A percentile compares a stretch with the other conserved stretches of the same genome.
Evolutionary conservation across 2,888 invertebrate species (phyloP).

Genomic region (Eupithecia tripunctaria): DNA sequence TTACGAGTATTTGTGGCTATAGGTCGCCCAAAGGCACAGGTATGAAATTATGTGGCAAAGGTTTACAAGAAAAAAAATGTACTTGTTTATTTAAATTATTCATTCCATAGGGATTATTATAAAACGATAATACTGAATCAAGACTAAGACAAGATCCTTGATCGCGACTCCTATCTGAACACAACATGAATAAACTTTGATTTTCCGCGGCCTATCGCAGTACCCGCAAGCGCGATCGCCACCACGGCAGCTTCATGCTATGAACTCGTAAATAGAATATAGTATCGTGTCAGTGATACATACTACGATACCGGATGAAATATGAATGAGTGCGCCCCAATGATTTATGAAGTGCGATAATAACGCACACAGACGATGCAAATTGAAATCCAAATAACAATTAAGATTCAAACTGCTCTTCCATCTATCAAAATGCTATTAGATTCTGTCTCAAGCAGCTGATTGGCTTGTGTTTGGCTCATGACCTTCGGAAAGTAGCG

Average conservation of each 20-base stretch:
- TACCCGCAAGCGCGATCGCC: slow-evolving; percentile 32
- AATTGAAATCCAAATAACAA: slow-evolving; percentile 59
- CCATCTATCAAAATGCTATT: slow-evolving; percentile 39
- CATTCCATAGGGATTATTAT: neutral
- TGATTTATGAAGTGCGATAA: slow-evolving; percentile 75
- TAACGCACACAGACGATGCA: slow-evolving; percentile 58
- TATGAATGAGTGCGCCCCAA: slow-evolving; percentile 68
- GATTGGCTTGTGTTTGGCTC: slow-evolving; percentile 33
- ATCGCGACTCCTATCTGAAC: slow-evolving; percentile 24
- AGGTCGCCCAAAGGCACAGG: neutral
- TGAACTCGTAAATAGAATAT: slow-evolving; percentile 74
- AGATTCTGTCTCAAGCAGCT: slow-evolving; percentile 25
- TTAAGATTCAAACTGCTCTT: slow-evolving; percentile 55
- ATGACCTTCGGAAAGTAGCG: slow-evolving; percentile 11
- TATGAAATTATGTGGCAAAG: neutral
- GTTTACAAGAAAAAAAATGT: neutral
- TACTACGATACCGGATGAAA: slow-evolving; percentile 75
- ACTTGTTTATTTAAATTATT: neutral
- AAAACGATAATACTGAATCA: slow-evolving; percentile 16
- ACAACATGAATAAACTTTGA: slow-evolving; percentile 23
- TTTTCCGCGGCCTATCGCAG: slow-evolving; percentile 31
- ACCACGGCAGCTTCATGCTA: slow-evolving; percentile 61
- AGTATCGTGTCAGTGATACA: slow-evolving; percentile 72
- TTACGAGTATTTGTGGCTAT: neutral
- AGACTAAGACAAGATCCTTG: slow-evolving; percentile 18